Evolutionary conservation across 2,797 vertebrate species (phyloP), one percentile per base, ranked within the genome.

Genomic region (Alca torda): DNA sequence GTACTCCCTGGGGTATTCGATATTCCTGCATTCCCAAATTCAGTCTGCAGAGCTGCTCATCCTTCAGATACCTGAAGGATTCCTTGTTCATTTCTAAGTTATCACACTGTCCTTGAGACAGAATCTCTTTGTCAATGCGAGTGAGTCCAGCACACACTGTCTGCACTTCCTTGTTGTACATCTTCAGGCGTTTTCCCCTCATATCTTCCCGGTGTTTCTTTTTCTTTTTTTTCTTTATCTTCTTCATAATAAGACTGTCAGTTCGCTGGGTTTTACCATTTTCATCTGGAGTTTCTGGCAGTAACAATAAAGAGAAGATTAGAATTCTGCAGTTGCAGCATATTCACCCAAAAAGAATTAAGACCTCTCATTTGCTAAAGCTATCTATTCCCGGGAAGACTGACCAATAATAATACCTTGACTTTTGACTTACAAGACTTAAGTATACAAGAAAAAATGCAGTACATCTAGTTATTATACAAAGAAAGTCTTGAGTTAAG

Each of bases 191-290:
- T 94, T 98, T 99, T 37, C 98, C 97, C 33, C 98, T 98, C 93
- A 99, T 97, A 2, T 99, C 99, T 95, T 99, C 99, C 25, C 98
- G 98, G 69, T 99, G 99, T 98, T 99, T 98, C 98, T 98, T 99
- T 98, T 99, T 99, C 98, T 98, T 98, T 98, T 99, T 99, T 97
- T 99, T 99, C 89, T 99, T 99, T 94, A 99, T 99, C 97, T 99
- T 99, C 97, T 99, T 99, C 95, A 98, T 95, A 91, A 99, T 98
- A 90, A 99, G 99, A 95, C 98, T 97, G 93, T 99, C 99, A 95
- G 98, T 97, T 82, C 98, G 98, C 89, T 98, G 98, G 61, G 98
- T 98, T 98, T 99, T 99, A 86, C 98, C 97, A 90, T 99, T 99
- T 98, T 99, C 99, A 89, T 99, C 98, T 90, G 98, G 98, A 87